Percentiles rank a stretch among this genome's conserved stretches.
Evolutionary conservation across 2,888 invertebrate genomes (phyloP).

Genomic region (Venustoraphidia nigricollis): DNA sequence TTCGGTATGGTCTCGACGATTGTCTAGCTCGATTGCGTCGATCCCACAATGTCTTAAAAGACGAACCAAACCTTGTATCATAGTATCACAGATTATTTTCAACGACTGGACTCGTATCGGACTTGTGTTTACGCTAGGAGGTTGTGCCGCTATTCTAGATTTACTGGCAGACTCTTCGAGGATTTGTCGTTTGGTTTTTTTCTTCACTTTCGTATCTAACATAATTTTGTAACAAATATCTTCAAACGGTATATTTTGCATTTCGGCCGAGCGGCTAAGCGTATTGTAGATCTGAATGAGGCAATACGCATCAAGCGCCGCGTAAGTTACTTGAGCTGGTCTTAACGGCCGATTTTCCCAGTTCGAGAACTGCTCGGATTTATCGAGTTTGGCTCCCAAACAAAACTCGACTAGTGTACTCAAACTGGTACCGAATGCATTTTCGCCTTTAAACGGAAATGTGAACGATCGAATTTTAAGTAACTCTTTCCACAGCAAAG

Average conservation of each 20-base stretch:
- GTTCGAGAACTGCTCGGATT: constrained; percentile 82
- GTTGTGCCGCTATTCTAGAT: constrained; percentile 12
- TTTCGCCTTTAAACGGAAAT: constrained; percentile 35
- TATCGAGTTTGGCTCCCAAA: constrained; percentile 61
- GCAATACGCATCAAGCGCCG: constrained; percentile 80
- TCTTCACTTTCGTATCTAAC: constrained; percentile 32
- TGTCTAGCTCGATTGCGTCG: constrained; percentile 37
- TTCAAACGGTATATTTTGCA: constrained; percentile 41
- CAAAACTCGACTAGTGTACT: constrained; percentile 60
- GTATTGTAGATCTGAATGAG: constrained; percentile 64
- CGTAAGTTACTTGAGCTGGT: constrained; percentile 63
- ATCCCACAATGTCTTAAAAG: constrained; percentile 47
- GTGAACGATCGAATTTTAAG: constrained; percentile 33
- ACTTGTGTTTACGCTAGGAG: constrained; percentile 19
- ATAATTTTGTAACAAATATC: constrained; percentile 44
- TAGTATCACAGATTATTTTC: constrained; percentile 42
- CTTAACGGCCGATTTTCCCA: constrained; percentile 77
- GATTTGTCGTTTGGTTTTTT: constrained; percentile 23
- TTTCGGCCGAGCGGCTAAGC: constrained; percentile 32
- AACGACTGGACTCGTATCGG: constrained; percentile 19
- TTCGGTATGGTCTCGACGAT: constrained; percentile 31
- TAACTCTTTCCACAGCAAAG: constrained; percentile 40
- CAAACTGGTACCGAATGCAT: constrained; percentile 46
- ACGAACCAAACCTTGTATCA: constrained; percentile 39
- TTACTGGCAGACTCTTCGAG: neutral